These are phyloP conservation scores for Nesometra sesokonis DNA, from an alignment of 35 echinoderm and acorn worm species.

Conservation along the genomic window DNA sequence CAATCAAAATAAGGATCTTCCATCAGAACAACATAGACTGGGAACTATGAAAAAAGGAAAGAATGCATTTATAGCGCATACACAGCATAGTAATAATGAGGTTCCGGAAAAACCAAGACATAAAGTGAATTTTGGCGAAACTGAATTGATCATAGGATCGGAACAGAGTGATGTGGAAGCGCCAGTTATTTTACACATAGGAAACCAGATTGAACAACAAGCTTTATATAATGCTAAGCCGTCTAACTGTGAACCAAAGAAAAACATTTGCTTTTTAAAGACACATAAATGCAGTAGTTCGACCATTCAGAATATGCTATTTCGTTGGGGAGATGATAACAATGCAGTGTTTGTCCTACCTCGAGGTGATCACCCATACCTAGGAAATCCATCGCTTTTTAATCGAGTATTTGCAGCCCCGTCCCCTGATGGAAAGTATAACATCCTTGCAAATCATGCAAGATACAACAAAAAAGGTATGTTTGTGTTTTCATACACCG, in stretches of 20 bases:
- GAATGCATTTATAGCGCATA: too few species aligned
- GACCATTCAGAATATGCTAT: constrained; percentile 86
- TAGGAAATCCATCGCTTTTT: constrained; percentile 48
- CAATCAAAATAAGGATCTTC: too few species aligned
- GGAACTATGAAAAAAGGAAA: too few species aligned
- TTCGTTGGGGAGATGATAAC: constrained; percentile 62
- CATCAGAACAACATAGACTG: too few species aligned
- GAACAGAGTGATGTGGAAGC: not conserved
- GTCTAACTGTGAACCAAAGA: constrained; percentile 33
- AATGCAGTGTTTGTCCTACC: constrained; percentile 67
- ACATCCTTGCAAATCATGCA: constrained; percentile 87
- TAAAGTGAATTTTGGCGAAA: not conserved
- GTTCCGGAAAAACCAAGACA: not conserved
- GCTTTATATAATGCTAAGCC: not conserved
- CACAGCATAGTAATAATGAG: not conserved
- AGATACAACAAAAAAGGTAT: constrained; percentile 48
- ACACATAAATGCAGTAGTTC: constrained; percentile 94
- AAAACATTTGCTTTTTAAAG: constrained; percentile 71
- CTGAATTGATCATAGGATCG: not conserved
- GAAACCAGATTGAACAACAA: not conserved
- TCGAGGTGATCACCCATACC: constrained; percentile 25
- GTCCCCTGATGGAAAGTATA: constrained; percentile 43
- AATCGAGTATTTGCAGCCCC: constrained; percentile 11
- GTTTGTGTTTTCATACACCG: not conserved
- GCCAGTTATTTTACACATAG: not conserved